Percentiles rank a stretch among this genome's conserved stretches.
These are phyloP conservation scores for Epinephelus fuscoguttatus DNA, from an alignment of 2,113 vertebrate species.

Conservation along the genomic window DNA sequence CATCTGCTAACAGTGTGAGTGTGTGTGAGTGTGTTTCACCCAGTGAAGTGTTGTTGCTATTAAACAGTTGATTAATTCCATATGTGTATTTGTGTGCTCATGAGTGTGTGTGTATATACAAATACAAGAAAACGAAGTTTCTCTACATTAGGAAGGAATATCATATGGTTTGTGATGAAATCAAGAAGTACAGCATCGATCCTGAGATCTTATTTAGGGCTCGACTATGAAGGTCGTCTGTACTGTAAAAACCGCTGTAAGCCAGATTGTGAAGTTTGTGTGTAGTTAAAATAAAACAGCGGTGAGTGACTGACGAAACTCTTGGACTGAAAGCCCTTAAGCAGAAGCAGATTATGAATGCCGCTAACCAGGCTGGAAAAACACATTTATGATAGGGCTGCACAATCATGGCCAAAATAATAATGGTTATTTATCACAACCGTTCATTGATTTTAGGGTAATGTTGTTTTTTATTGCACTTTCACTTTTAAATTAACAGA, in stretches of 20 bases:
- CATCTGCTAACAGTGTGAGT: constrained; percentile 65
- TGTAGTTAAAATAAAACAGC: background rate
- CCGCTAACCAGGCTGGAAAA: too few relatives aligned
- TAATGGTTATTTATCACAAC: too few relatives aligned
- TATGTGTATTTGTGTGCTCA: constrained; percentile 5
- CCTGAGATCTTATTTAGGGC: background rate
- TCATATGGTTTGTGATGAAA: background rate
- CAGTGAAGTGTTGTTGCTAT: constrained; percentile 9
- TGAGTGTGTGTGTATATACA: background rate
- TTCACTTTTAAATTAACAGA: too few relatives aligned
- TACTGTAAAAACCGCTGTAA: background rate
- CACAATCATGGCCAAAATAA: too few relatives aligned
- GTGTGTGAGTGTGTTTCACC: constrained; percentile 9
- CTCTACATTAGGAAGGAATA: background rate
- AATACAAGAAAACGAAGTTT: background rate
- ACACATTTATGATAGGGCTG: too few relatives aligned
- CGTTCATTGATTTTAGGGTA: too few relatives aligned
- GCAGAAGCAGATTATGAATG: background rate
- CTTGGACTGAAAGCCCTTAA: background rate
- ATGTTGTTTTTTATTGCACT: too few relatives aligned
- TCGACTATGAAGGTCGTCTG: background rate
- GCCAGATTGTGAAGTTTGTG: background rate
- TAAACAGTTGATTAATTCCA: constrained; percentile 42
- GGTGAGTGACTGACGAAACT: background rate
- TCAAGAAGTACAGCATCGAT: background rate